Evolutionary conservation across 2,888 invertebrate genomes (phyloP).

Genomic region (Prionchulus punctatus): DNA sequence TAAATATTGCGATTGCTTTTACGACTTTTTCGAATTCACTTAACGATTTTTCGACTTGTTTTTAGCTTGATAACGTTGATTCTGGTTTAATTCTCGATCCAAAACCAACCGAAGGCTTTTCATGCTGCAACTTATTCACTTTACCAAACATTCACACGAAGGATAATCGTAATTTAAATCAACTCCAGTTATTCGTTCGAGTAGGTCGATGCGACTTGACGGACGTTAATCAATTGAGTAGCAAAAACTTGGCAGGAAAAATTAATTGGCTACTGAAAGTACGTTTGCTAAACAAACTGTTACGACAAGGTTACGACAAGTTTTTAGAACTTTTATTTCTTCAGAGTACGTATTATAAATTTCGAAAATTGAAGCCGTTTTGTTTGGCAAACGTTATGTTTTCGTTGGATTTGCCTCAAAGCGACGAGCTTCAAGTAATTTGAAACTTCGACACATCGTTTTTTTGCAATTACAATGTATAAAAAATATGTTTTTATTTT

Average conservation of each 20-base stretch:
- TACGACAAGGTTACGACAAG: too few species aligned
- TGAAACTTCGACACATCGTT: background rate
- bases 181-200: background rate
- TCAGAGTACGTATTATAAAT: slow-evolving; percentile 67
- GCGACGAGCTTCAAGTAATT: slow-evolving; percentile 48
- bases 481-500: too few species aligned
- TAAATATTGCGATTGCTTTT: too few species aligned
- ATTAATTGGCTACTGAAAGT: background rate
- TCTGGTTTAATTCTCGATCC: too few species aligned
- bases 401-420: slow-evolving; percentile 68
- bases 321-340: slow-evolving; percentile 33
- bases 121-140: background rate
- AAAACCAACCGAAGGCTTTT: background rate
- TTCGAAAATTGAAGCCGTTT: slow-evolving; percentile 69
- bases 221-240: background rate
- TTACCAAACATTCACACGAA: background rate
- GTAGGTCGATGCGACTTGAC: background rate
- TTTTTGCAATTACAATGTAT: too few species aligned
- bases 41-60: too few species aligned
- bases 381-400: slow-evolving; percentile 64
- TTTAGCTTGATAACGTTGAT: too few species aligned
- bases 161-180: background rate
- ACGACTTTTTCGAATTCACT: too few species aligned
- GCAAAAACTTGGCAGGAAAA: background rate
- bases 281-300: too few species aligned